phyloP scores from a whole-genome alignment of 2,888 invertebrate species.

The Panzeria rudis region DNA sequence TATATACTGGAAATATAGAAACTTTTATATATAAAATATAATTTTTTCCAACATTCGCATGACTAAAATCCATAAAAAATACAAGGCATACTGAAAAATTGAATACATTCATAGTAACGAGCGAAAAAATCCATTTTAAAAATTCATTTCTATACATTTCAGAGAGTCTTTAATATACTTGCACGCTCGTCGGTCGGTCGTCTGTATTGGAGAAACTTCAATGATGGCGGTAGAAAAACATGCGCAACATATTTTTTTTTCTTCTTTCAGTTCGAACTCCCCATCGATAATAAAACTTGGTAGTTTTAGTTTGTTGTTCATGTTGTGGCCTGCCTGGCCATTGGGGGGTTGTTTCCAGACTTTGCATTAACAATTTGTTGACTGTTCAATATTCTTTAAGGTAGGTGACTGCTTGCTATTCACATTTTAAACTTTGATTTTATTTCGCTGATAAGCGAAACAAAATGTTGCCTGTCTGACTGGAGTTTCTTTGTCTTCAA shows the following conservation, averaged over 20 bases:
- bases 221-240: slow-evolving; percentile 66
- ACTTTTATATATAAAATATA: slow-evolving; percentile 33
- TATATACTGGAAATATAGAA: neutral
- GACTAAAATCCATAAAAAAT: slow-evolving; percentile 70
- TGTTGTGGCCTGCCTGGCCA: slow-evolving; percentile 25
- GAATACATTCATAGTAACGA: slow-evolving; percentile 14
- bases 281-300: slow-evolving; percentile 53
- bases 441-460: slow-evolving; percentile 53
- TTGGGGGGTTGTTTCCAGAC: slow-evolving; percentile 61
- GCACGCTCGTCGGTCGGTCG: slow-evolving; percentile 20
- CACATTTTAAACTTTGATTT: slow-evolving; percentile 52
- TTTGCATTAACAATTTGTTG: slow-evolving; percentile 21
- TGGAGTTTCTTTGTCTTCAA: slow-evolving; percentile 27
- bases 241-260: slow-evolving; percentile 60
- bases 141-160: slow-evolving; percentile 51
- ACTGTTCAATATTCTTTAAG: slow-evolving; percentile 46
- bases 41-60: slow-evolving; percentile 61
- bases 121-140: slow-evolving; percentile 54
- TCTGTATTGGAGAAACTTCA: slow-evolving; percentile 43
- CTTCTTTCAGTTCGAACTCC: slow-evolving; percentile 50
- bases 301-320: slow-evolving; percentile 22
- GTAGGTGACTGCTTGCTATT: slow-evolving; percentile 49
- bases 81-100: slow-evolving; percentile 20
- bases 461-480: slow-evolving; percentile 65
- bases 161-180: slow-evolving; percentile 12